phyloP scores from a whole-genome alignment of 2,888 invertebrate genomes.

The Trichogramma evanescens region DNA sequence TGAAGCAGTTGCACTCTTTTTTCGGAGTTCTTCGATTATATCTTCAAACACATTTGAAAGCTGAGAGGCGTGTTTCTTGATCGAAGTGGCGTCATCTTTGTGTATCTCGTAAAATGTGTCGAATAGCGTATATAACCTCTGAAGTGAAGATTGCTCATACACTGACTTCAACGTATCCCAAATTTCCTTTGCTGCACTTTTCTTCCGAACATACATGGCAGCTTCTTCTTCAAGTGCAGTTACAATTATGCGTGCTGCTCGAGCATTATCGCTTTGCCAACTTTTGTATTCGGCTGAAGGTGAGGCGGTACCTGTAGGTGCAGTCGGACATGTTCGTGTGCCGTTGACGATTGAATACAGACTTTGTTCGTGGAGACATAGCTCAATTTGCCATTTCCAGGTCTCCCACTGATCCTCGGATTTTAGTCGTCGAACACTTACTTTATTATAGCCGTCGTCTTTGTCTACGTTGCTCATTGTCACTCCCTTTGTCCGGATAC shows the following conservation, averaged over 20 bases:
- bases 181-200: too few species aligned
- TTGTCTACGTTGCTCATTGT: too few species aligned
- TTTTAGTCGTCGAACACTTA: conserved; percentile 20
- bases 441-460: too few species aligned
- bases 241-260: too few species aligned
- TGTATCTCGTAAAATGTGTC: conserved; percentile 22
- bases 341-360: conserved; percentile 22
- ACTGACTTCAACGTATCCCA: conserved; percentile 17
- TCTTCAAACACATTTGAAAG: conserved; percentile 23
- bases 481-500: too few species aligned
- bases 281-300: too few species aligned
- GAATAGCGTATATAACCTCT: conserved; percentile 24
- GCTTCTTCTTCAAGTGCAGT: too few species aligned
- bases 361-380: conserved; percentile 27
- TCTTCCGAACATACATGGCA: too few species aligned
- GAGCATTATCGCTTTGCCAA: too few species aligned
- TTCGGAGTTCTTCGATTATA: conserved; percentile 19
- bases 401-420: conserved; percentile 26
- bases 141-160: conserved; percentile 25
- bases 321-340: conserved; percentile 16
- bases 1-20: conserved; percentile 17
- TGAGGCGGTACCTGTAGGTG: conserved; percentile 11
- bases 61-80: conserved; percentile 14
- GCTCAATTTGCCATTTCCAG: conserved; percentile 28
- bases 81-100: conserved; percentile 15